A percentile compares a stretch with the other conserved stretches of the same genome.
These are phyloP conservation scores for Micrasema minimum DNA, from an alignment of 1,140 invertebrate species.

Conservation along the genomic window DNA sequence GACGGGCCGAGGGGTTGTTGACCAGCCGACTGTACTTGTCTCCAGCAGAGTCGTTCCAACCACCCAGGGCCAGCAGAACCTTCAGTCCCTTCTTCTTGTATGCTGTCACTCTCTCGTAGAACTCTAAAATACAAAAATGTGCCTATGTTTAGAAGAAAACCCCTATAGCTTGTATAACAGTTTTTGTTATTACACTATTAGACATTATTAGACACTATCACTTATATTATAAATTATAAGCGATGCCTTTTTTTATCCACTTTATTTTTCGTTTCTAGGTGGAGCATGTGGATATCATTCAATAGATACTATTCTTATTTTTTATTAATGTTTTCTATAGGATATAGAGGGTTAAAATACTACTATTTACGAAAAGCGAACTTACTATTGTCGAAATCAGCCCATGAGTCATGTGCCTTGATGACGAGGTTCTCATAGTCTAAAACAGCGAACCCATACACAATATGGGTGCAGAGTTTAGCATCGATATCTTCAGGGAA, in stretches of 20 bases:
- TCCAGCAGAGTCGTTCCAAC: constrained; percentile 90
- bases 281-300: too few species aligned
- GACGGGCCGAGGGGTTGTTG: constrained; percentile 76
- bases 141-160: too few species aligned
- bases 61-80: constrained; percentile 84
- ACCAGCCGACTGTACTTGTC: constrained; percentile 87
- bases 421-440: constrained; percentile 81
- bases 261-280: too few species aligned
- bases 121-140: constrained; percentile 66
- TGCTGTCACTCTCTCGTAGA: constrained; percentile 84
- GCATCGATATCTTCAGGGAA: constrained; percentile 87
- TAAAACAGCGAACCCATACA: constrained; percentile 91
- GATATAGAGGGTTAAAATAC: too few species aligned
- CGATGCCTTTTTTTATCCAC: too few species aligned
- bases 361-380: constrained; percentile 37
- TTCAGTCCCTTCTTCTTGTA: constrained; percentile 84
- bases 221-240: too few species aligned
- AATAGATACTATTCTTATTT: too few species aligned
- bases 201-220: too few species aligned
- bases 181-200: too few species aligned
- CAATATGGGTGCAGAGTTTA: constrained; percentile 88
- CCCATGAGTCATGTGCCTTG: constrained; percentile 88
- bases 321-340: too few species aligned
- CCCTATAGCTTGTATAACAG: too few species aligned
- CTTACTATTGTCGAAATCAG: constrained; percentile 86